These are phyloP conservation scores for Phrynocephalus forsythii DNA, from an alignment of 2,797 vertebrate species.

Conservation along the genomic window DNA sequence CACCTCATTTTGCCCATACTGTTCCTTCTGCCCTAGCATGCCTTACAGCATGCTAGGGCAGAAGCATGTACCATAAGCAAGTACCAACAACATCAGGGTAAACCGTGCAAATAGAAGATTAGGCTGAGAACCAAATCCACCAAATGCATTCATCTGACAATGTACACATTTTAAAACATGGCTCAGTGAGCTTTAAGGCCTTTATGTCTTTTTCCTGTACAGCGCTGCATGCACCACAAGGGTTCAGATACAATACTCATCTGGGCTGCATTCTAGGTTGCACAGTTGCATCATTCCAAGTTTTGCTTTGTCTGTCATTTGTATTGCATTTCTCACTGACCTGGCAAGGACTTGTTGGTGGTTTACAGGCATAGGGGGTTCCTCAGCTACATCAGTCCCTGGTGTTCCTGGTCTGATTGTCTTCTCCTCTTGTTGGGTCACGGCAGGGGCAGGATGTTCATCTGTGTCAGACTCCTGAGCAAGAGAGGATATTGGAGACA, in stretches of 20 bases:
- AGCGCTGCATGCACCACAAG: background rate
- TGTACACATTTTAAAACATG: background rate
- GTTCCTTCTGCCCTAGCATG: no score
- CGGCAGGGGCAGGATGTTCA: constrained; percentile 22
- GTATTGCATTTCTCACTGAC: constrained; percentile 68
- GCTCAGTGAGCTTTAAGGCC: background rate
- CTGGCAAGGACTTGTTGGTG: constrained; percentile 87
- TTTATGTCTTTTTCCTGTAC: background rate
- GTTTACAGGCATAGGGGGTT: constrained; percentile 71
- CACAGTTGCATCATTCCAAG: rapidly evolving
- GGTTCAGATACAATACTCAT: background rate
- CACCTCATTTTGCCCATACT: no score
- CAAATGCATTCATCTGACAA: background rate
- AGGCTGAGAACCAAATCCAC: background rate
- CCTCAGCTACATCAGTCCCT: background rate
- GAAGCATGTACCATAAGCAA: no score
- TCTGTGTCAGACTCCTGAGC: constrained; percentile 34
- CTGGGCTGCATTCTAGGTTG: background rate
- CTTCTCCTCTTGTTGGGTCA: background rate
- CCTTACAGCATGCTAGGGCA: no score
- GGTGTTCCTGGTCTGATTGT: constrained; percentile 35
- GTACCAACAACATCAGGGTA: no score
- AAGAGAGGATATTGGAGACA: constrained; percentile 32
- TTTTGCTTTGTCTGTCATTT: rapidly evolving
- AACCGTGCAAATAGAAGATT: no score